Evolutionary conservation across 1,140 invertebrate genomes (phyloP), one percentile per base, ranked within the genome.

Genomic region (Psix sp.): DNA sequence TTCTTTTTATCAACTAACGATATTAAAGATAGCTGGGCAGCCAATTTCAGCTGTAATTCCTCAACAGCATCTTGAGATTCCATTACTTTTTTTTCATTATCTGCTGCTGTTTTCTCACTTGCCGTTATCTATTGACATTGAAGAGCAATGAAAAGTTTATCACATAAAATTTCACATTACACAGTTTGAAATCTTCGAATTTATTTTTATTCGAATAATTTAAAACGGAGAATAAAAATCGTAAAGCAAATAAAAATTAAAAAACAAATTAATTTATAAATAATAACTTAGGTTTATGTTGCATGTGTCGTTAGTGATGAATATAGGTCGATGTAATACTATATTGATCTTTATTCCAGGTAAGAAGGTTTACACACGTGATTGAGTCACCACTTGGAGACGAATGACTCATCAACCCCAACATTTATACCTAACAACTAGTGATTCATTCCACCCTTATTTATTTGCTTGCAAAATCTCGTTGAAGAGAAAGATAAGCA

Each of bases 371-470:
- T 60, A 56, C 21, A 59, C 40, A 33, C 17, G 48, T 54, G 54
- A 67, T 74, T 66, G 54, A 59, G 63, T 59, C 54, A 60, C 54
- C 16, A 13, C 46, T 45, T 60, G 46, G 54, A 60, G 29, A 52
- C 46, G 31, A 9, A 15, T 68, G 65, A 68, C 54, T 68, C 65
- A 65, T 60, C 45, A 14, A 11, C 20, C 68, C 66, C 40, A 59
- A 42, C 51, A 40, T 15, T 67, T n/a, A 14, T 33, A 46, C 9
- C 7, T 38, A 24, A 31, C 10, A 36, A 40, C 48, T 4, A 36
- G 16, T 70, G 56, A 60, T 5, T 62, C 51, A 56, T 15, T 36
- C 5, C 17, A 43, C 48, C 54, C 51, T 52, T 56, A 42, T 24
- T 46, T 29, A 10, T 7, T 2, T 29, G 26, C 26, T 3, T 29